Conservation (phyloP, 2,888 invertebrate genomes). For the Tridacna gigas region DNA sequence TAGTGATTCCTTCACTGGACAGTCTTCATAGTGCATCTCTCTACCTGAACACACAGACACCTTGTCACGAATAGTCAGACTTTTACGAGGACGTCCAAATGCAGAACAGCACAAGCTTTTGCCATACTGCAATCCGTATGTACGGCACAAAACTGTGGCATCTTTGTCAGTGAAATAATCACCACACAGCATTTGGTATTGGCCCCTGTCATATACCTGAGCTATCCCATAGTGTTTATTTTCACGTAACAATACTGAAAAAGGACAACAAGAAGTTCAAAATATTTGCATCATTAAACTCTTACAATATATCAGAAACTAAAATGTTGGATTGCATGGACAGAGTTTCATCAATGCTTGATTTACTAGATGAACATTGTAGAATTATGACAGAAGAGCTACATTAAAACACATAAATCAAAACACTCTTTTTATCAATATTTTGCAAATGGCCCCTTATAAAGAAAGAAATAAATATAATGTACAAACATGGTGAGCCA, state of each 20-base stretch:
- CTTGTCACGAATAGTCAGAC: not conserved
- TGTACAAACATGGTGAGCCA: too few relatives aligned
- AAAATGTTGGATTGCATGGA: too few relatives aligned
- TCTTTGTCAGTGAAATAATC: conserved; percentile 89
- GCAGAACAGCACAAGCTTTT: conserved; percentile 70
- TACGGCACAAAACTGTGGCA: conserved; percentile 86
- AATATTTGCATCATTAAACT: too few relatives aligned
- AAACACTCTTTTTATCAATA: too few relatives aligned
- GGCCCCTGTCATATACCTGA: conserved; percentile 60
- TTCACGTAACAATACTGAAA: conserved; percentile 62
- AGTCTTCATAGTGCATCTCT: conserved; percentile 67
- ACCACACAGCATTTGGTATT: conserved; percentile 87
- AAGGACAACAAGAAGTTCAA: not conserved
- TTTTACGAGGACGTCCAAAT: conserved; percentile 55
- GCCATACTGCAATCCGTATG: conserved; percentile 84
- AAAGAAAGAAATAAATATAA: too few relatives aligned
- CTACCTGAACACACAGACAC: conserved; percentile 85
- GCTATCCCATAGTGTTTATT: conserved; percentile 68
- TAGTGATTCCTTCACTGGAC: conserved; percentile 43
- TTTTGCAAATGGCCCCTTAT: too few relatives aligned
- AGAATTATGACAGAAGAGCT: too few relatives aligned
- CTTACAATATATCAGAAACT: too few relatives aligned
- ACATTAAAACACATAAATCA: too few relatives aligned
- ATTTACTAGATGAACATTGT: too few relatives aligned
- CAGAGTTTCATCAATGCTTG: too few relatives aligned